A percentile compares a stretch with the other conserved stretches of the same genome.
These are phyloP conservation scores for Oophaga sylvatica DNA, from an alignment of 2,797 vertebrate genomes.

Conservation along the genomic window DNA sequence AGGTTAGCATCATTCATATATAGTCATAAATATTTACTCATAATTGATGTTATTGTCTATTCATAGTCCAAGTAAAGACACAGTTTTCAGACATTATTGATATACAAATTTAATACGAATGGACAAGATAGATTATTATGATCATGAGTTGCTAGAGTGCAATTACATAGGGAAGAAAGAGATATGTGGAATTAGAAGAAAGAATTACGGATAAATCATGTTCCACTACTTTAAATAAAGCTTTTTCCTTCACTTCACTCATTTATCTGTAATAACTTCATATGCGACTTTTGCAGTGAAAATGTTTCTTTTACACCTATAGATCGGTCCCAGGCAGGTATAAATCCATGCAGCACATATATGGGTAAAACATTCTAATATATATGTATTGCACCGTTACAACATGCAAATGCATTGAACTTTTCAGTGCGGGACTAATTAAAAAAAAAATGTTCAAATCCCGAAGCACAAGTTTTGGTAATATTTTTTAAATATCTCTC, in stretches of 20 bases:
- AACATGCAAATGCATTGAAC: no score
- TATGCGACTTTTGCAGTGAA: neutral
- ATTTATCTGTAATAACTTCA: neutral
- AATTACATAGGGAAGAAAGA: neutral
- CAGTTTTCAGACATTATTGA: neutral
- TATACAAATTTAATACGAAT: neutral
- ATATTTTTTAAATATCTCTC: no score
- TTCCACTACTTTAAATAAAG: neutral
- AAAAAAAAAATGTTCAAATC: no score
- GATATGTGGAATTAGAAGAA: neutral
- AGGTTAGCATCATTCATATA: slow-evolving; percentile 8
- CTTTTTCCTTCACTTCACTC: neutral
- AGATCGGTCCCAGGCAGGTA: no score
- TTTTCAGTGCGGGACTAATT: no score
- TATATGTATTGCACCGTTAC: no score
- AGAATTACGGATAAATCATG: neutral
- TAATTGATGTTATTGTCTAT: neutral
- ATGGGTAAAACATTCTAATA: no score
- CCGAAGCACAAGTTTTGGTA: no score
- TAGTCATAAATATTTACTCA: neutral
- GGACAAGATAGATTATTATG: neutral
- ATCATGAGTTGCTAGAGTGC: neutral
- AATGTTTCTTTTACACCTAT: neutral
- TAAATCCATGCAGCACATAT: no score
- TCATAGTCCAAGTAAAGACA: neutral